Percentiles rank a stretch among this genome's conserved stretches.
Conservation (phyloP, 37 sponge, comb jelly and placozoan species). For the Geodia barretti region DNA sequence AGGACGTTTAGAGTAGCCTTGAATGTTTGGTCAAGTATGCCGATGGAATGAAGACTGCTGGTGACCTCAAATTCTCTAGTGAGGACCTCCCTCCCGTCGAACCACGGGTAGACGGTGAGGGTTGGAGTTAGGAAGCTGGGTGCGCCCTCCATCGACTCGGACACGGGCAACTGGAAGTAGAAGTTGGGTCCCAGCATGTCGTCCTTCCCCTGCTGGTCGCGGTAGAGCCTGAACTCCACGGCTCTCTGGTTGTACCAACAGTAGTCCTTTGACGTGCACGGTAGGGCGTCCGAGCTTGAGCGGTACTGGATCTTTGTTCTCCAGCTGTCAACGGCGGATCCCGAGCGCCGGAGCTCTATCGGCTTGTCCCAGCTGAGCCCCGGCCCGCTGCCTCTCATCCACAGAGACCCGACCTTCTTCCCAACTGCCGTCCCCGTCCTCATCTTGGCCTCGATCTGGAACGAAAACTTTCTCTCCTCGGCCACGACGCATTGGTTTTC, state of each 20-base stretch:
- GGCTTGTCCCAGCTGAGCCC: conserved; percentile 62
- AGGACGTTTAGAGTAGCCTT: conserved; percentile 8
- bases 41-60: background rate
- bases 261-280: conserved; percentile 28
- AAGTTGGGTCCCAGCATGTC: conserved; percentile 79
- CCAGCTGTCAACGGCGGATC: conserved; percentile 37
- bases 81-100: conserved; percentile 21
- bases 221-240: conserved; percentile 69
- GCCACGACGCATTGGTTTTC: background rate
- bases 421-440: background rate
- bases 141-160: conserved; percentile 40
- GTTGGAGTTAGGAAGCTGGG: conserved; percentile 15
- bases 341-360: conserved; percentile 40
- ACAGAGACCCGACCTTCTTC: conserved; percentile 20
- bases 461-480: background rate
- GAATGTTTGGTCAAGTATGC: background rate
- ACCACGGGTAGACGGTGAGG: conserved; percentile 68
- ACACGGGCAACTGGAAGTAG: conserved; percentile 43
- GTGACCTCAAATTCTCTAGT: background rate
- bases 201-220: conserved; percentile 28
- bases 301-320: conserved; percentile 33
- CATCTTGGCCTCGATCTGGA: background rate
- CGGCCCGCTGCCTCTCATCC: conserved; percentile 73
- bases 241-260: conserved; percentile 56
- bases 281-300: conserved; percentile 30